Conservation (phyloP, 2,113 vertebrate genomes). For the Odontesthes bonariensis region DNA sequence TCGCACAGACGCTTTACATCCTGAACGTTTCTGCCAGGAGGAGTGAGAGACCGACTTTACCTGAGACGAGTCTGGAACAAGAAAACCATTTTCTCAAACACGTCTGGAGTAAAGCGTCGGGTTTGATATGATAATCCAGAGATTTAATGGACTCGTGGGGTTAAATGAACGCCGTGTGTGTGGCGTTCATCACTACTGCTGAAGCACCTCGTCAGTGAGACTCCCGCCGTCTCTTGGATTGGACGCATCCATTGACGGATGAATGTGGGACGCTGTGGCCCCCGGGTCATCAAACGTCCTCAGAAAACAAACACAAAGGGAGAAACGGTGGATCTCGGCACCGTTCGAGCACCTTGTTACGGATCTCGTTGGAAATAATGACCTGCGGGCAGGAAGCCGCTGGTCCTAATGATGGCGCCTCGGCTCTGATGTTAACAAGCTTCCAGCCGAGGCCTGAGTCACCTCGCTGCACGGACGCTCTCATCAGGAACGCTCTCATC, state of each 20-base stretch:
- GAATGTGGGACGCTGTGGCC: neutral
- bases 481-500: constrained; percentile 1
- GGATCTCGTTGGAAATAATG: constrained; percentile 73
- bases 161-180: neutral
- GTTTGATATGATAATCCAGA: no score
- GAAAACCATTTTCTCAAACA: no score
- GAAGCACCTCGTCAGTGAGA: neutral
- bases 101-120: no score
- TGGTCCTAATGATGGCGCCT: constrained; percentile 41
- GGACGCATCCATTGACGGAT: neutral
- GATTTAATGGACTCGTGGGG: no score
- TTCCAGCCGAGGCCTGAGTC: constrained; percentile 31
- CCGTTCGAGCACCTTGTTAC: constrained; percentile 54
- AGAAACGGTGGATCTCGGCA: constrained; percentile 21
- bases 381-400: constrained; percentile 55
- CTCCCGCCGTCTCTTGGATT: neutral
- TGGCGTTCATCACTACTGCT: neutral
- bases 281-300: neutral
- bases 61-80: no score
- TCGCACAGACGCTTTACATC: no score
- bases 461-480: neutral
- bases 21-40: no score
- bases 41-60: no score
- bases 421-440: constrained; percentile 34
- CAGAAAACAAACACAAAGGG: constrained; percentile 18